Base-by-base conservation (phyloP, 1,140 invertebrate species). In the Penaeus vannamei region DNA sequence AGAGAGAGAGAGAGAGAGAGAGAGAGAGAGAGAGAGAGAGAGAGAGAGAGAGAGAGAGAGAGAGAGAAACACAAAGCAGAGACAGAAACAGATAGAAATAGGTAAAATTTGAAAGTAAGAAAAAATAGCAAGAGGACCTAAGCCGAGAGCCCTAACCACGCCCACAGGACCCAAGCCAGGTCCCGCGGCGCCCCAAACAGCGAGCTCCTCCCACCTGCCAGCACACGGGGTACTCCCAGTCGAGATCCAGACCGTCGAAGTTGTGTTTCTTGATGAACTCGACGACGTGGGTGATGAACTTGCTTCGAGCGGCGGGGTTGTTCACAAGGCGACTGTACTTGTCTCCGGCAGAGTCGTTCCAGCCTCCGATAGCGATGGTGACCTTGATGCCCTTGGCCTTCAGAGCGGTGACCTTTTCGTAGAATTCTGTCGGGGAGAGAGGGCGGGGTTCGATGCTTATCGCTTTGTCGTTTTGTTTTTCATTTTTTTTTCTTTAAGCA, bases 181-280 rank as follows among this genome's bases (percentile, higher is more conserved):
- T 72, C 32, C 22, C 42, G 20, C 46, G 46, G 22, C 8, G 20
- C 20, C 36, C 12, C 59, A 46, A 66, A 3, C 3, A 66, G 64
- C 83, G 36, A 26, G 20, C 26, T 0, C 42, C 32, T 91, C 91
- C 90, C 91, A 96, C 96, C 94, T 98, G 97, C 97, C 97, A 98
- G 92, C 97, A 98, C 90, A 96, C 96, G 1, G 97, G 97, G 93
- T 98, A 98, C 92, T 98, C 97, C 97, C 97, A 98, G 92, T 98
- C 97, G 42, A 98, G 93, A 92, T 98, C 97, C 0, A 98, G 93
- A 17, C 97, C 97, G 92, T 97, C 96, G 91, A 98, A 98, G n/a
- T 95, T 95, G 91, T 97, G 95, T 92, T 97, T 96, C 81, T 96
- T 94, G 26, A 98, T 93, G 91, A 98, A 97, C 87, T 95, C 94